A percentile compares a stretch with the other conserved stretches of the same genome.
These are phyloP conservation scores for Panthera leo DNA, from an alignment of 2,113 vertebrate species.

Conservation along the genomic window DNA sequence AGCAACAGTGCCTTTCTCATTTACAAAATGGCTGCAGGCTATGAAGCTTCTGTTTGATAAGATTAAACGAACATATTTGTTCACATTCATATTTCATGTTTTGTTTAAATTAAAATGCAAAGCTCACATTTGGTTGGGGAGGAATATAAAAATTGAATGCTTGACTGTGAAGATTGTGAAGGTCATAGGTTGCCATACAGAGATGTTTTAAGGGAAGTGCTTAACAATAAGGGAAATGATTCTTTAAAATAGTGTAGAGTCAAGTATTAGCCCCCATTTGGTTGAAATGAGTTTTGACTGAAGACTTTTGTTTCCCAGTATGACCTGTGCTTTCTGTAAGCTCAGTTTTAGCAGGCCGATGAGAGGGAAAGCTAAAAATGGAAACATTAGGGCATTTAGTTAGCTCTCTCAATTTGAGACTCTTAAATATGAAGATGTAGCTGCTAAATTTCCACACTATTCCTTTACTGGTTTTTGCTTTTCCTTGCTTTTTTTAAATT, in stretches of 20 bases:
- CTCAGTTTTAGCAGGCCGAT: background rate
- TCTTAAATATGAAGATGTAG: background rate
- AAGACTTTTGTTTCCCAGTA: background rate
- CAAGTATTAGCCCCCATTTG: background rate
- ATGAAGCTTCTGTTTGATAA: background rate
- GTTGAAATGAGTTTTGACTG: conserved; percentile 1
- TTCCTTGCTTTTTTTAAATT: background rate
- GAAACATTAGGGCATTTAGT: conserved; percentile 23
- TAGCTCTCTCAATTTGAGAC: conserved; percentile 27
- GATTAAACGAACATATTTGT: background rate
- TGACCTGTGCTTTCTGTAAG: conserved; percentile 17
- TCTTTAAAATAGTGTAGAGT: background rate
- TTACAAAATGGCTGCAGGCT: conserved; percentile 40
- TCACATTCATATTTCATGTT: background rate
- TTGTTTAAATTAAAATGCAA: conserved; percentile 44
- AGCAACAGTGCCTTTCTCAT: conserved; percentile 1
- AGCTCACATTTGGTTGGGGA: background rate
- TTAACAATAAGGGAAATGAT: background rate
- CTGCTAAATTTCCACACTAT: background rate
- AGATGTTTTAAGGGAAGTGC: background rate
- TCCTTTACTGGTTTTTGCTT: background rate
- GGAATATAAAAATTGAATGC: background rate
- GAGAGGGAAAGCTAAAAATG: conserved; percentile 31
- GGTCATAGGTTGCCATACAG: background rate
- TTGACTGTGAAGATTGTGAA: conserved; percentile 4